These are phyloP conservation scores for Brachypteracias leptosomus DNA, from an alignment of 2,113 vertebrate genomes.

Conservation along the genomic window DNA sequence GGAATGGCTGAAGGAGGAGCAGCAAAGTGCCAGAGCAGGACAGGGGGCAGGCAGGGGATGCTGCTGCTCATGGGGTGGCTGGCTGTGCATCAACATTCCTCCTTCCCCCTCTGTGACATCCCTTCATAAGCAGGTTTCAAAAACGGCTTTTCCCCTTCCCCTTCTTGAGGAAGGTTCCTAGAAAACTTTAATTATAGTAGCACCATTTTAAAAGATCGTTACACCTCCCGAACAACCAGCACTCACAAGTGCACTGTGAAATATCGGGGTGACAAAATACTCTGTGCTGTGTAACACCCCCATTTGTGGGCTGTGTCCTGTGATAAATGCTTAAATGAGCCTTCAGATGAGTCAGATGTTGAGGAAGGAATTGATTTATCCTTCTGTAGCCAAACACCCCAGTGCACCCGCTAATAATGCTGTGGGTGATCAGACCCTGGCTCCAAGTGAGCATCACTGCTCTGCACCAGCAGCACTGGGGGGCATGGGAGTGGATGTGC, in stretches of 20 bases:
- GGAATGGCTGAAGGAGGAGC: not conserved
- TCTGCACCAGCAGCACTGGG: not conserved
- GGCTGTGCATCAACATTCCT: not conserved
- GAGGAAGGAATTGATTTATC: not conserved
- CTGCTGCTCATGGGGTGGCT: not conserved
- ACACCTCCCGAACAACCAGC: not conserved
- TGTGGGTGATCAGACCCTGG: not conserved
- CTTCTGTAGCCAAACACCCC: not conserved
- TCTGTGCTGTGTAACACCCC: not conserved
- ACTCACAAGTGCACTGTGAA: not conserved
- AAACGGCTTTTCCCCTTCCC: not conserved
- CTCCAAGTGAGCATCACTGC: rapidly evolving
- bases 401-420: not conserved
- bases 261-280: not conserved
- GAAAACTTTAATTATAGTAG: conserved; percentile 47
- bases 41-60: not conserved
- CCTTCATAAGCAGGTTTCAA: conserved; percentile 4
- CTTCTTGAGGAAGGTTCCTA: not conserved
- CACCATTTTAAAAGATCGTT: not conserved
- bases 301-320: not conserved
- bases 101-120: not conserved
- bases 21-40: not conserved
- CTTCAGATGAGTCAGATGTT: not conserved
- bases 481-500: rapidly evolving
- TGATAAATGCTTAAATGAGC: not conserved